These are phyloP conservation scores for Trypoxylus dichotomus DNA, from an alignment of 1,140 invertebrate species.

Conservation along the genomic window DNA sequence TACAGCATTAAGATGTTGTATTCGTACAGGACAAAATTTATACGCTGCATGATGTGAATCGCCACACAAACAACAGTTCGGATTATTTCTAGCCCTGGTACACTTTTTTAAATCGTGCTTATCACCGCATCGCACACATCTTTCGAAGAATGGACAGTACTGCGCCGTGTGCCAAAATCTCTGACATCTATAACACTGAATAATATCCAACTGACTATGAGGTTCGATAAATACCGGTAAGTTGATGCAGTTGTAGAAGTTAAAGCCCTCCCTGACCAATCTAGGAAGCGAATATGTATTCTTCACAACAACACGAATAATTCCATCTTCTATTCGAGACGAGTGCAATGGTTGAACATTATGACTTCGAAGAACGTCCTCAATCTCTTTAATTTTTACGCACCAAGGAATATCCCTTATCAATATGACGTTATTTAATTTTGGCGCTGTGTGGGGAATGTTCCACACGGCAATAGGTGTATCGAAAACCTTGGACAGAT, in stretches of 20 bases:
- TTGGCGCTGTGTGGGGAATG: constrained; percentile 14
- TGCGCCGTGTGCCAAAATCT: constrained; percentile 62
- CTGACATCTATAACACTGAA: constrained; percentile 53
- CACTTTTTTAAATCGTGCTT: constrained; percentile 58
- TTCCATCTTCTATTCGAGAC: neutral
- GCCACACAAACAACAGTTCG: constrained; percentile 59
- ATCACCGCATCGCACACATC: constrained; percentile 59
- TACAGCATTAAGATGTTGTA: constrained; percentile 56
- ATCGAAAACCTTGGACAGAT: constrained; percentile 24
- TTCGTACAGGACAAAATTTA: constrained; percentile 55
- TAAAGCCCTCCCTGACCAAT: constrained; percentile 36
- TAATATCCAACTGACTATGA: constrained; percentile 34
- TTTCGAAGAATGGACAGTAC: constrained; percentile 49
- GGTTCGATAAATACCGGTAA: constrained; percentile 33
- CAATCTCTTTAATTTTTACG: constrained; percentile 35
- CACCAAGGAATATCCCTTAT: constrained; percentile 41
- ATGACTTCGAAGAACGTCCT: constrained; percentile 33
- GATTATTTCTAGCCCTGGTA: constrained; percentile 55
- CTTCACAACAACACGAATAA: constrained; percentile 30
- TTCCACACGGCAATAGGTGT: constrained; percentile 25
- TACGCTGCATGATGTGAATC: constrained; percentile 59
- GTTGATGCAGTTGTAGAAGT: constrained; percentile 35
- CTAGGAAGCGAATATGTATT: constrained; percentile 32
- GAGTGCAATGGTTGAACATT: constrained; percentile 27
- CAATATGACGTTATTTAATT: constrained; percentile 28